Percentiles rank a stretch among this genome's conserved stretches.
phyloP scores from a whole-genome alignment of 2,888 invertebrate genomes.

The Zeuzera pyrina region DNA sequence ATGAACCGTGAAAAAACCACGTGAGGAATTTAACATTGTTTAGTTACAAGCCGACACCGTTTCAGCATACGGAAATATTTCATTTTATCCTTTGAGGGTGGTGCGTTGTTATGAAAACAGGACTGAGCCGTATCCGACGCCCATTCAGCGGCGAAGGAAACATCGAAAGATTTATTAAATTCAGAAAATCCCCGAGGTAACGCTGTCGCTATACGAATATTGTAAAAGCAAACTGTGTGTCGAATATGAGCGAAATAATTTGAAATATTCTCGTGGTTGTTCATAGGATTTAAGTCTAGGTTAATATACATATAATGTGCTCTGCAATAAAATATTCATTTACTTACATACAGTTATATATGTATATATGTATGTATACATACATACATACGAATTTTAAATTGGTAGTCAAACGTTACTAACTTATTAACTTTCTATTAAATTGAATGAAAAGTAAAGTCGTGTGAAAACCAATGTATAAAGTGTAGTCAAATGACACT shows the following conservation, averaged over 20 bases:
- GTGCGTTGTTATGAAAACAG: conserved; percentile 41
- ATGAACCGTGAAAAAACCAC: conserved; percentile 13
- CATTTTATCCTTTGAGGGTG: conserved; percentile 36
- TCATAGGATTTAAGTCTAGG: too few species aligned
- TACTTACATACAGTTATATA: too few species aligned
- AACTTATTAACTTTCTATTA: too few species aligned
- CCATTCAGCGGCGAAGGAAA: conserved; percentile 35
- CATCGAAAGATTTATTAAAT: conserved; percentile 51
- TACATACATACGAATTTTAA: too few species aligned
- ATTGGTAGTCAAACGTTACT: too few species aligned
- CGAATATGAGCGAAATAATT: conserved; percentile 3
- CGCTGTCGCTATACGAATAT: conserved; percentile 1
- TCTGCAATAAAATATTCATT: too few species aligned
- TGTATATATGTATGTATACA: too few species aligned
- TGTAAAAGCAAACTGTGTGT: conserved; percentile 1
- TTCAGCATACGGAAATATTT: conserved; percentile 24
- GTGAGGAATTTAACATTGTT: conserved; percentile 25
- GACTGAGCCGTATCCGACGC: conserved; percentile 29
- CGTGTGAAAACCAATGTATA: too few species aligned
- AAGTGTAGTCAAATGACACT: too few species aligned
- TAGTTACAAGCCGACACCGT: conserved; percentile 19
- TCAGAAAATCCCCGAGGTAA: conserved; percentile 22
- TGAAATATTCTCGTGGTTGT: conserved; percentile 2
- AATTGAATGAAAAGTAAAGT: too few species aligned
- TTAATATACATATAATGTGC: too few species aligned